Conservation (phyloP, 1,140 invertebrate species). For the Pogonomyrmex californicus region DNA sequence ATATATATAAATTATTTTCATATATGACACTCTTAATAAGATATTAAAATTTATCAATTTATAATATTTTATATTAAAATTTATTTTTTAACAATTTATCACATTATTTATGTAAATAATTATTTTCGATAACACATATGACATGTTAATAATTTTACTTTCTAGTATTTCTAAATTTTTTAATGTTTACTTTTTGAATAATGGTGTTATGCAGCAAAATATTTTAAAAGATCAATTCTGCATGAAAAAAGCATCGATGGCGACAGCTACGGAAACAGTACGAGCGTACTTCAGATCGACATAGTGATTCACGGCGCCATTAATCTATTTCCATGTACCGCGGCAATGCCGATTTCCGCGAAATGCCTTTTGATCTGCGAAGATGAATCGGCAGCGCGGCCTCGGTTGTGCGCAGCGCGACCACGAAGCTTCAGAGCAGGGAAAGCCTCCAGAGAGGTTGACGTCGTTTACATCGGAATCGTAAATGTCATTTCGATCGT, state of each 20-base stretch:
- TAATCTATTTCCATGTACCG: conserved; percentile 82
- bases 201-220: background rate
- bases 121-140: background rate
- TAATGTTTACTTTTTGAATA: background rate
- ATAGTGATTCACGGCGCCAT: conserved; percentile 81
- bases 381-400: conserved; percentile 78
- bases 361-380: conserved; percentile 81
- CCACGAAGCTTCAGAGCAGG: conserved; percentile 63
- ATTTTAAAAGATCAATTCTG: conserved; percentile 19
- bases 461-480: conserved; percentile 51
- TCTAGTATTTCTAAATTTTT: background rate
- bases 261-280: conserved; percentile 40
- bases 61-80: background rate
- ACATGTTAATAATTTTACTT: background rate
- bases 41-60: conserved; percentile 9
- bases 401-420: conserved; percentile 28
- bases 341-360: conserved; percentile 78
- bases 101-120: background rate
- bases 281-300: conserved; percentile 75
- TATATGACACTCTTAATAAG: background rate
- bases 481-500: conserved; percentile 63
- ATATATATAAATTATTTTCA: background rate
- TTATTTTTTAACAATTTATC: background rate
- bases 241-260: conserved; percentile 57
- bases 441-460: conserved; percentile 22